Evolutionary conservation across 2,113 vertebrate genomes (phyloP).

Genomic region (Danionella cerebrum): DNA sequence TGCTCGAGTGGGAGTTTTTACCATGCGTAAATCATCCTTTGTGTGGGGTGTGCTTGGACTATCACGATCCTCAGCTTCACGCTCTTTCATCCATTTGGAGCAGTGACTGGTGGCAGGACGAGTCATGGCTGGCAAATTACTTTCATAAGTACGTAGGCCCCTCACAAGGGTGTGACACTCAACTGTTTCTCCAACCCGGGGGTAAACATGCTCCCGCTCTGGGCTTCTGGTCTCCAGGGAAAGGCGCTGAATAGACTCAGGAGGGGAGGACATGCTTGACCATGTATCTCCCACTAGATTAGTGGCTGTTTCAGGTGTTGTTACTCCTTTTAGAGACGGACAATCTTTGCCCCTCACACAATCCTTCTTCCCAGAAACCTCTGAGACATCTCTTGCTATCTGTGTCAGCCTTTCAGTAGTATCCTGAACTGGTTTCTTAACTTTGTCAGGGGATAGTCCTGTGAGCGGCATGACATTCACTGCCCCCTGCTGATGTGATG

Average conservation of each 20-base stretch:
- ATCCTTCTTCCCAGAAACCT: slow-evolving; percentile 2
- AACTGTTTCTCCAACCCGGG: slow-evolving; percentile 56
- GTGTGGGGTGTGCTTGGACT: slow-evolving; percentile 24
- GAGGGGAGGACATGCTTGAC: slow-evolving; percentile 40
- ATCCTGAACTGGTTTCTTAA: slow-evolving; percentile 14
- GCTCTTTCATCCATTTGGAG: slow-evolving; percentile 71
- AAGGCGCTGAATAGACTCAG: slow-evolving; percentile 45
- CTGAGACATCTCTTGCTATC: neutral
- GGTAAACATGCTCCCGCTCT: slow-evolving; percentile 43
- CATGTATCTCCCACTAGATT: slow-evolving; percentile 38
- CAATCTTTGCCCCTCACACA: neutral
- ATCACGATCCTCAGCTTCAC: slow-evolving; percentile 48
- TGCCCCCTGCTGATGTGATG: neutral
- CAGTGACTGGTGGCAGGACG: slow-evolving; percentile 61
- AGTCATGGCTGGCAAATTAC: slow-evolving; percentile 49
- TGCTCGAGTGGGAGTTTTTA: slow-evolving; percentile 47
- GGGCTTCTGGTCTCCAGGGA: slow-evolving; percentile 40
- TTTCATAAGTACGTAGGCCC: slow-evolving; percentile 63
- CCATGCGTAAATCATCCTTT: slow-evolving; percentile 46
- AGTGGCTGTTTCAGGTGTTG: slow-evolving; percentile 24
- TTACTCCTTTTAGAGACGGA: slow-evolving; percentile 29
- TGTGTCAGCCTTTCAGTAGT: slow-evolving; percentile 13
- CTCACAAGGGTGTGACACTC: slow-evolving; percentile 70
- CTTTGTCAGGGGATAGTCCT: slow-evolving; percentile 18
- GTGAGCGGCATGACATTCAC: neutral